These are phyloP conservation scores for Oryzias javanicus DNA, from an alignment of 2,113 vertebrate genomes.

Conservation along the genomic window DNA sequence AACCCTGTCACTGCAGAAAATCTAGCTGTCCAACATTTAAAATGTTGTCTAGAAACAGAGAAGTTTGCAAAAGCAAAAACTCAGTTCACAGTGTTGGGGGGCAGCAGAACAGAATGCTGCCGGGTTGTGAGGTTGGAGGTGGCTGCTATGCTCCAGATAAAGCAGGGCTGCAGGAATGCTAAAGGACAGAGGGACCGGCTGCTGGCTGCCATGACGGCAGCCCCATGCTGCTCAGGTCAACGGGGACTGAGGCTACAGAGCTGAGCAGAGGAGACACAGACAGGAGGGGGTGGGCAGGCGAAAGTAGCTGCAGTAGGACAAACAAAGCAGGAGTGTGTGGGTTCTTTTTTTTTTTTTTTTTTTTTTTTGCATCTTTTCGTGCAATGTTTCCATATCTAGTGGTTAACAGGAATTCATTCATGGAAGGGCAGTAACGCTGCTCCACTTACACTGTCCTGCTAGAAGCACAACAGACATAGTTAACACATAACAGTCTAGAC, in stretches of 20 bases:
- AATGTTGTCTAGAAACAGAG: neutral
- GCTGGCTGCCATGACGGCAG: slow-evolving; percentile 43
- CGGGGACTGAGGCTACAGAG: slow-evolving; percentile 39
- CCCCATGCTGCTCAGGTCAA: slow-evolving; percentile 63
- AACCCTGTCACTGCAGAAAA: too few relatives aligned
- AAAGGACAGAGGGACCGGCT: slow-evolving; percentile 54
- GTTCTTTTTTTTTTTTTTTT: slow-evolving; percentile 21
- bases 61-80: neutral
- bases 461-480: slow-evolving; percentile 54
- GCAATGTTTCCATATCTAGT: slow-evolving; percentile 12
- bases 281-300: neutral
- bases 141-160: slow-evolving; percentile 41
- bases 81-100: neutral
- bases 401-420: slow-evolving; percentile 37
- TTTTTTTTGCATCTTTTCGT: slow-evolving; percentile 35
- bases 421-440: slow-evolving; percentile 52
- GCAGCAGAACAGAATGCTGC: slow-evolving; percentile 25
- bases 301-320: slow-evolving; percentile 48
- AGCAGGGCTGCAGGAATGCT: slow-evolving; percentile 32
- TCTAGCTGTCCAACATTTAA: too few relatives aligned
- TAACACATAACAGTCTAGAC: slow-evolving; percentile 51
- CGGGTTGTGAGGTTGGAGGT: slow-evolving; percentile 46
- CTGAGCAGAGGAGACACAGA: slow-evolving; percentile 16
- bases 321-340: slow-evolving; percentile 49
- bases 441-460: slow-evolving; percentile 55